Percentiles rank a stretch among this genome's conserved stretches.
These are phyloP conservation scores for Nomada ruficornis DNA, from an alignment of 2,888 invertebrate genomes.

Conservation along the genomic window DNA sequence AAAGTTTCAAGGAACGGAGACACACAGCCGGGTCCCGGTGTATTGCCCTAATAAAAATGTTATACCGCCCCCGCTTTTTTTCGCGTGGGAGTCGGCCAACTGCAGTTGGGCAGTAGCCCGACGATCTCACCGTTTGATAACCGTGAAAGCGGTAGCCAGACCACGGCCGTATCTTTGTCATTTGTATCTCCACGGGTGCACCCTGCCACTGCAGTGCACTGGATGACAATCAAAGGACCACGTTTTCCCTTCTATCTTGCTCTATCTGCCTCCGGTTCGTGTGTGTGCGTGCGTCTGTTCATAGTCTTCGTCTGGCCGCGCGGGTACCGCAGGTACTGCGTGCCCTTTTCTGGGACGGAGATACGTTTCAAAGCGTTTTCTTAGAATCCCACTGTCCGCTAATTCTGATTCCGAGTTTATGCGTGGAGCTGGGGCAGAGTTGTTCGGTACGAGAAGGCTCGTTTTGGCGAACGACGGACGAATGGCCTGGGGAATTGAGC, in stretches of 20 bases:
- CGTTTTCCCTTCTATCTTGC: neutral
- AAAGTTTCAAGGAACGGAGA: constrained; percentile 21
- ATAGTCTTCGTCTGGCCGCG: neutral
- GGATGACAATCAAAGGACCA: constrained; percentile 74
- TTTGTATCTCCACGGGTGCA: constrained; percentile 78
- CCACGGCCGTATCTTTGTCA: constrained; percentile 76
- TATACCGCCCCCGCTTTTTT: constrained; percentile 72
- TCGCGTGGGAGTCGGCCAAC: constrained; percentile 67
- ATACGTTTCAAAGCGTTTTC: constrained; percentile 49
- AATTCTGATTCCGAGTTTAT: neutral
- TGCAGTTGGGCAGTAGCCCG: constrained; percentile 36
- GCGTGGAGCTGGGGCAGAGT: neutral
- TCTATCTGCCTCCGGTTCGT: too few species aligned
- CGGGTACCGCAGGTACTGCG: constrained; percentile 13
- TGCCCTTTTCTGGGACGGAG: constrained; percentile 41
- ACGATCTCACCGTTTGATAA: constrained; percentile 75
- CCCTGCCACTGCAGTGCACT: constrained; percentile 47
- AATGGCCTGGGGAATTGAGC: neutral
- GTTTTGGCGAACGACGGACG: neutral
- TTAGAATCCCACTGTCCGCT: constrained; percentile 34
- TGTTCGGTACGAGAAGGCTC: neutral
- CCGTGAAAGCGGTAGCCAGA: constrained; percentile 77
- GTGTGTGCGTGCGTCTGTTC: neutral
- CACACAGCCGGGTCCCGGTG: constrained; percentile 69
- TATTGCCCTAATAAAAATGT: constrained; percentile 83